Evolutionary conservation across 2,113 vertebrate genomes (phyloP).

Genomic region (Rhagologus leucostigma): DNA sequence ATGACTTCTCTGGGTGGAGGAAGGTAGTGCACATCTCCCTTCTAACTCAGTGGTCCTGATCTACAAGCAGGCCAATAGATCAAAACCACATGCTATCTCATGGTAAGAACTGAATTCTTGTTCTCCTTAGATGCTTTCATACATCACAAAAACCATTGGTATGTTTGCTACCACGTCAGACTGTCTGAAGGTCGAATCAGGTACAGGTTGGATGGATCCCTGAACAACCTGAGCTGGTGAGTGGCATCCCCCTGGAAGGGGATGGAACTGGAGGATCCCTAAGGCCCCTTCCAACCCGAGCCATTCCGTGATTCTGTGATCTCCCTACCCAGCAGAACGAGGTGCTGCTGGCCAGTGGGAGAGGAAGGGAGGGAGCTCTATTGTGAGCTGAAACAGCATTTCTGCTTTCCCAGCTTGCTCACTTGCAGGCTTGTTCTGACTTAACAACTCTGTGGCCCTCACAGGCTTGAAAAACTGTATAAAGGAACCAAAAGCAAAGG

Average conservation of each 20-base stretch:
- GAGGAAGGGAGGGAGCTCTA: background rate
- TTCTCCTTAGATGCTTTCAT: background rate
- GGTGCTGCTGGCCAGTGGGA: background rate
- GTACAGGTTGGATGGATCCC: background rate
- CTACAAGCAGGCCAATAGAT: background rate
- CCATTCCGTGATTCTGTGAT: background rate
- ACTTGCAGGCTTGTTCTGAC: background rate
- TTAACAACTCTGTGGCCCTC: background rate
- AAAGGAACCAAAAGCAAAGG: constrained; percentile 31
- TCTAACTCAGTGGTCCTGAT: background rate
- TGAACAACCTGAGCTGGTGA: background rate
- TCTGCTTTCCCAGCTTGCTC: background rate
- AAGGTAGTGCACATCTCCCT: background rate
- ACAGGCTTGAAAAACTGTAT: background rate
- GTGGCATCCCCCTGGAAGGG: background rate
- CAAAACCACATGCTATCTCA: background rate
- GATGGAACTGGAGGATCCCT: background rate
- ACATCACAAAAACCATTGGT: background rate
- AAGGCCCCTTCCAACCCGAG: background rate
- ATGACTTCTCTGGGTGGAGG: constrained; percentile 3
- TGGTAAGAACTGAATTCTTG: background rate
- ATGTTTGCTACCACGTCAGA: background rate
- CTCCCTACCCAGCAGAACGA: background rate
- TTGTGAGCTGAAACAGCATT: background rate
- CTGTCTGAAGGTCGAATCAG: fast-evolving